Evolutionary conservation across 2,113 vertebrate species (phyloP).

Genomic region (Physeter macrocephalus): DNA sequence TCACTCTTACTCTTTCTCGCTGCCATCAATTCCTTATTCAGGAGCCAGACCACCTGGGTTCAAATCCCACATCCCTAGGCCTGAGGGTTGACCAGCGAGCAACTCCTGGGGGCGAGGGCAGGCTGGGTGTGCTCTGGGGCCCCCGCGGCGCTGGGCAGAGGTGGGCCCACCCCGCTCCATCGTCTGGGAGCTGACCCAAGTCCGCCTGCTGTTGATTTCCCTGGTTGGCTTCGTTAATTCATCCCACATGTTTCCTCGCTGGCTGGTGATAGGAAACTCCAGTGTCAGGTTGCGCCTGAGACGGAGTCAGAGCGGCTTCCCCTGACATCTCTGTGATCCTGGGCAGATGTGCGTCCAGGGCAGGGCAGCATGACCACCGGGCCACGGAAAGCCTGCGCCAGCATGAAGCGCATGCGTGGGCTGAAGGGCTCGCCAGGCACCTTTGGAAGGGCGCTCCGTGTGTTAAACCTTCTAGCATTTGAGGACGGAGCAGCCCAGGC

Average conservation of each 20-base stretch:
- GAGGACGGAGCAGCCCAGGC: background rate
- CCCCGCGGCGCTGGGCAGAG: background rate
- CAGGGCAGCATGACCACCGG: slow-evolving; percentile 60
- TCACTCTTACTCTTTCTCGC: background rate
- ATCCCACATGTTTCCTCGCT: slow-evolving; percentile 63
- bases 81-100: background rate
- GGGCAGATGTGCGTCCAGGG: slow-evolving; percentile 29
- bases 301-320: slow-evolving; percentile 42
- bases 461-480: background rate
- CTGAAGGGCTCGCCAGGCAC: background rate
- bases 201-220: background rate
- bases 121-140: background rate
- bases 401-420: accelerated
- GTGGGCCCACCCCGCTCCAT: accelerated
- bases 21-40: background rate
- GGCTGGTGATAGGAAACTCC: background rate
- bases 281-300: slow-evolving; percentile 58
- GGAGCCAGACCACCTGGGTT: background rate
- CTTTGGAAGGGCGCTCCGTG: background rate
- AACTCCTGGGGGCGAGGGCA: background rate
- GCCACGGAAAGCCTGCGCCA: background rate
- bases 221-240: slow-evolving; percentile 48
- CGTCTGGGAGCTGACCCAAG: background rate
- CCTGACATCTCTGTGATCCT: slow-evolving; percentile 48
- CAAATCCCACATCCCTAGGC: background rate